phyloP scores from a whole-genome alignment of 1,140 invertebrate genomes.

The Hyposmocoma kahamanoa region DNA sequence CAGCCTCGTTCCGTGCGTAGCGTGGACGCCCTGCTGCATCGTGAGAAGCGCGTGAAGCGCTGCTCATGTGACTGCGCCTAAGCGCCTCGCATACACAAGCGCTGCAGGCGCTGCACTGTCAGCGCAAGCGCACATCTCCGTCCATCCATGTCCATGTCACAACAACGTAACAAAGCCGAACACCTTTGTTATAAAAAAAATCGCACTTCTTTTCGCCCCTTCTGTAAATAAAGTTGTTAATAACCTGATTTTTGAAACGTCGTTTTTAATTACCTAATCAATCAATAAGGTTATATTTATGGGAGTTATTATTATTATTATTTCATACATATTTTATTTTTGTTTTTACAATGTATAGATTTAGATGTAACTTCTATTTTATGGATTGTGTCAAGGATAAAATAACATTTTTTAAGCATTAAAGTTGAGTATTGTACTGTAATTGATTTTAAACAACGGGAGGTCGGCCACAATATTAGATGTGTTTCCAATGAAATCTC shows the following conservation, averaged over 20 bases:
- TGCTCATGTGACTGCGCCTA: conserved; percentile 53
- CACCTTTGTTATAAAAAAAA: conserved; percentile 25
- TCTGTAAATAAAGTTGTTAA: conserved; percentile 60
- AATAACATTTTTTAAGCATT: conserved; percentile 6
- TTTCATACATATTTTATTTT: conserved; percentile 22
- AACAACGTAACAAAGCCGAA: conserved; percentile 24
- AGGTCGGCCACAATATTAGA: not conserved
- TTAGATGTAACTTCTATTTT: conserved; percentile 6
- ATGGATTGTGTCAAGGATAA: conserved; percentile 11
- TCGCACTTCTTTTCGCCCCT: conserved; percentile 28
- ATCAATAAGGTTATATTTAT: conserved; percentile 27
- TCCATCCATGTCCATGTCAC: conserved; percentile 39
- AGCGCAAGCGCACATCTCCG: conserved; percentile 2
- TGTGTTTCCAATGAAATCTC: no score
- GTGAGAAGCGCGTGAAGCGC: conserved; percentile 55
- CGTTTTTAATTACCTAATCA: conserved; percentile 27
- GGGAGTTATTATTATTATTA: conserved; percentile 34
- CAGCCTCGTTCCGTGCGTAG: conserved; percentile 63
- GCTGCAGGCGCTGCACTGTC: not conserved
- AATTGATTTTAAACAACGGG: not conserved
- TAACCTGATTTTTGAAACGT: conserved; percentile 22
- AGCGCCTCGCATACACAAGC: conserved; percentile 6
- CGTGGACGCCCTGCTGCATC: conserved; percentile 39
- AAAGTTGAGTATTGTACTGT: not conserved
- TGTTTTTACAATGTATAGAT: conserved; percentile 19